Evolutionary conservation across 2,888 invertebrate species (phyloP), one percentile per base, ranked within the genome.

Genomic region (Tenodera sinensis): DNA sequence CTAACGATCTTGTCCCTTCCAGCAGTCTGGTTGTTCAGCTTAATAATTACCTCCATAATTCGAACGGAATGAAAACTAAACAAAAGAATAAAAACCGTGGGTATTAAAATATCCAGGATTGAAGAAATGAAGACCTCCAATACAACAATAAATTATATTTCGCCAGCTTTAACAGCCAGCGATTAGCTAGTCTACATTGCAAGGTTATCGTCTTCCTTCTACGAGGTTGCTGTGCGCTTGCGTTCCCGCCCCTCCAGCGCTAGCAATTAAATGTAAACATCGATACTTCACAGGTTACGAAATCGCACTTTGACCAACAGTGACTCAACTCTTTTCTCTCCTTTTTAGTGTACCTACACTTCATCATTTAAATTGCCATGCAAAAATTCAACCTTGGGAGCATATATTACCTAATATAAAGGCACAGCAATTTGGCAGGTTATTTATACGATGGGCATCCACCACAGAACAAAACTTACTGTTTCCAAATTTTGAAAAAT

Each of bases 1-100:
- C 95, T 94, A 30, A 95, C 95, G 90, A 95, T 91, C 93, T 95
- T 95, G 92, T 95, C 95, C 91, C 95, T 93, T 88, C 95, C 95
- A 91, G 93, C 94, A 2, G 94, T 94, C 92, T 95, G 95, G 91
- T 94, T 94, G 91, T 95, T 95, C 88, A 95, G 92, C 92, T 93
- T 93, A 89, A 95, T 93, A 88, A 95, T 91, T 87, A 94, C 92
- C 91, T 95, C 94, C 95, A 95, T 95, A 54, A 54, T 88, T n/a
- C 54, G 30, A 85, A 89, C 84, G 47, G 47, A 83, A 88, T 34
- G 85, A 84, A 89, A 82, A 88, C 85, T 85, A 85, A 89, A 85
- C 34, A 89, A 88, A 83, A 88, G 25, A 83, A 89, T 83, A 88
- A 82, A 83, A 30, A 28, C 28, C 7, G 25, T 86, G 83, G 30